Evolutionary conservation across 2,888 invertebrate species (phyloP).

Genomic region (Ormyrus nitidulus): DNA sequence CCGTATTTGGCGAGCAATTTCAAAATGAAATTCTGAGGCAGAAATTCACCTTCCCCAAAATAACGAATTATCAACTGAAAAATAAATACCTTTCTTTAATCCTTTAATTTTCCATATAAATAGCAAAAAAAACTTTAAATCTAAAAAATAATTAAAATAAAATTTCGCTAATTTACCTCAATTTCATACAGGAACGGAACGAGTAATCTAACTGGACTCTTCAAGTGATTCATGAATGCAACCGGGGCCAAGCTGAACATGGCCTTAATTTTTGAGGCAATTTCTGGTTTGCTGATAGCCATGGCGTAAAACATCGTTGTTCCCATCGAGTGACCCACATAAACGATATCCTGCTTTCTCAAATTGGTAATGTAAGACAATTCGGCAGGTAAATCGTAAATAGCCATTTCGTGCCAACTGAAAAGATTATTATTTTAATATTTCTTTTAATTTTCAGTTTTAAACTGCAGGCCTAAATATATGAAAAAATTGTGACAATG

Average conservation of each 20-base stretch:
- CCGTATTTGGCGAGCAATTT: slow-evolving; percentile 80
- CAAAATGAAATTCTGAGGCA: slow-evolving; percentile 81
- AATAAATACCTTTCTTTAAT: neutral
- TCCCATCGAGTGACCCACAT: slow-evolving; percentile 76
- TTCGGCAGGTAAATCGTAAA: slow-evolving; percentile 89
- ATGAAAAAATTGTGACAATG: no score
- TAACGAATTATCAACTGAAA: slow-evolving; percentile 76
- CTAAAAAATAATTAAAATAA: no score
- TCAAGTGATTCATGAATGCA: slow-evolving; percentile 81
- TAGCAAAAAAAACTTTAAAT: no score
- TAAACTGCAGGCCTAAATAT: no score
- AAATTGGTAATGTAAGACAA: slow-evolving; percentile 70
- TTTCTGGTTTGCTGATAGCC: slow-evolving; percentile 82
- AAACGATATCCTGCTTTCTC: slow-evolving; percentile 72
- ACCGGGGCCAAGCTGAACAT: slow-evolving; percentile 84
- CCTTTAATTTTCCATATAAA: neutral
- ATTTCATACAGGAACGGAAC: slow-evolving; percentile 81
- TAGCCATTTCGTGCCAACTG: slow-evolving; percentile 93
- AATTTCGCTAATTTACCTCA: slow-evolving; percentile 72
- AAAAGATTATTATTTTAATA: slow-evolving; percentile 72
- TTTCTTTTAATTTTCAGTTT: slow-evolving; percentile 70
- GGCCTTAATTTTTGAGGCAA: slow-evolving; percentile 81
- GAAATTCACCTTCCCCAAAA: slow-evolving; percentile 84
- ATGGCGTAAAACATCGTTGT: slow-evolving; percentile 86
- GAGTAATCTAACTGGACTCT: slow-evolving; percentile 82